Evolutionary conservation across 2,888 invertebrate genomes (phyloP).

Genomic region (Tiphia femorata): DNA sequence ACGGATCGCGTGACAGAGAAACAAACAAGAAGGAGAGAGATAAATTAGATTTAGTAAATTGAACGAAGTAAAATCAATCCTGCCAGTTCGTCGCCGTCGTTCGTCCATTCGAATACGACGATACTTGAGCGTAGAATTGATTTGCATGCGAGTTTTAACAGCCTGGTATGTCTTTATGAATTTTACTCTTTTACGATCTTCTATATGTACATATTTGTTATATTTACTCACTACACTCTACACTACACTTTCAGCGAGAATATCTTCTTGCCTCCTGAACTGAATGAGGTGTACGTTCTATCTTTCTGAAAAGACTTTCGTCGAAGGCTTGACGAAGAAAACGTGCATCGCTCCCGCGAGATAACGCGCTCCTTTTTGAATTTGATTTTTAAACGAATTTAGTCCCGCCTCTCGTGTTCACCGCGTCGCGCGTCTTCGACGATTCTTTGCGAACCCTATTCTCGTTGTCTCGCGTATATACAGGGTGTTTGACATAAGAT

Average conservation of each 20-base stretch:
- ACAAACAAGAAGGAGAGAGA: no score
- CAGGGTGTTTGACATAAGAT: no score
- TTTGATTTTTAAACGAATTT: no score
- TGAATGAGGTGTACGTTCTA: constrained; percentile 51
- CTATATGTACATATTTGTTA: constrained; percentile 29
- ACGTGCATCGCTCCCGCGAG: constrained; percentile 44
- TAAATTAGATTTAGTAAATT: no score
- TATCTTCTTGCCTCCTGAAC: constrained; percentile 58
- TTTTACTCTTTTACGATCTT: constrained; percentile 24
- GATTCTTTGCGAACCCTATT: no score
- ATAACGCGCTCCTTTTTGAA: constrained; percentile 25
- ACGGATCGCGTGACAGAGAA: no score
- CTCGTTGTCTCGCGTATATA: no score
- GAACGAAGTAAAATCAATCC: background rate
- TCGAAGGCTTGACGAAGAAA: constrained; percentile 45
- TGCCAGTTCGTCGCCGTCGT: background rate
- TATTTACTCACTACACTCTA: constrained; percentile 41
- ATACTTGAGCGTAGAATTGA: constrained; percentile 38
- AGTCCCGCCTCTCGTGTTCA: no score
- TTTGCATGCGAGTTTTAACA: constrained; percentile 44
- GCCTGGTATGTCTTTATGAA: constrained; percentile 39
- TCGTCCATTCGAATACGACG: background rate
- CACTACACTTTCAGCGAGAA: constrained; percentile 55
- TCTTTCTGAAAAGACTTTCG: constrained; percentile 41
- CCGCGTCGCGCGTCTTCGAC: no score